phyloP scores from a whole-genome alignment of 35 echinoderm and acorn worm species.

The Holothuria glaberrima region DNA sequence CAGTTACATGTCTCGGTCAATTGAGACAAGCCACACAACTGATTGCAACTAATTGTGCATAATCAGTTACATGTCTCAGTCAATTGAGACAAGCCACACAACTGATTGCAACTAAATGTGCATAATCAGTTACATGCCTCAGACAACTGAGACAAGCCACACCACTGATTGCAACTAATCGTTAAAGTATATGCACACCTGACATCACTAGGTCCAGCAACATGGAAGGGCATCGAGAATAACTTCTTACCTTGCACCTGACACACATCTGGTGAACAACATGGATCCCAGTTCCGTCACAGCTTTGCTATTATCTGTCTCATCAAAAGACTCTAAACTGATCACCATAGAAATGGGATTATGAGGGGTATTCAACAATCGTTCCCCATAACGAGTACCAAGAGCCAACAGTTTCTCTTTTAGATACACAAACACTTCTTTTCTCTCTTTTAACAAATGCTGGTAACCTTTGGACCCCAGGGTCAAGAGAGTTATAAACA shows the following conservation, averaged over 20 bases:
- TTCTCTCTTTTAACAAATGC: constrained; percentile 76
- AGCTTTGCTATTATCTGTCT: constrained; percentile 62
- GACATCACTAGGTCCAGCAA: too few relatives aligned
- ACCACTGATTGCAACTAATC: too few relatives aligned
- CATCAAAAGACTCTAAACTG: constrained; percentile 61
- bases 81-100: too few relatives aligned
- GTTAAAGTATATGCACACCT: too few relatives aligned
- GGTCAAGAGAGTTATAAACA: constrained; percentile 89
- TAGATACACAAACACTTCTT: constrained; percentile 75
- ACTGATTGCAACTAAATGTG: too few relatives aligned
- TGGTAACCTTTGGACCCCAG: constrained; percentile 89
- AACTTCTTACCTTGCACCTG: constrained; percentile 80
- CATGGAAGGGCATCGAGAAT: too few relatives aligned
- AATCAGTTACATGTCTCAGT: too few relatives aligned
- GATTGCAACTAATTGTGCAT: too few relatives aligned
- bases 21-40: too few relatives aligned
- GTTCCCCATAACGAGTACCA: constrained; percentile 75
- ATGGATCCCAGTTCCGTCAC: constrained; percentile 96
- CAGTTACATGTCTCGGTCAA: too few relatives aligned
- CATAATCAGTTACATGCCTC: too few relatives aligned
- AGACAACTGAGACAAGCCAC: too few relatives aligned
- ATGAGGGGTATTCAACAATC: constrained; percentile 78
- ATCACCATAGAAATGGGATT: constrained; percentile 99
- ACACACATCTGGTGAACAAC: constrained; percentile 95
- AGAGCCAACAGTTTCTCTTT: constrained; percentile 63